These are phyloP conservation scores for Aspidiotus destructor DNA, from an alignment of 2,888 invertebrate species.

Conservation along the genomic window DNA sequence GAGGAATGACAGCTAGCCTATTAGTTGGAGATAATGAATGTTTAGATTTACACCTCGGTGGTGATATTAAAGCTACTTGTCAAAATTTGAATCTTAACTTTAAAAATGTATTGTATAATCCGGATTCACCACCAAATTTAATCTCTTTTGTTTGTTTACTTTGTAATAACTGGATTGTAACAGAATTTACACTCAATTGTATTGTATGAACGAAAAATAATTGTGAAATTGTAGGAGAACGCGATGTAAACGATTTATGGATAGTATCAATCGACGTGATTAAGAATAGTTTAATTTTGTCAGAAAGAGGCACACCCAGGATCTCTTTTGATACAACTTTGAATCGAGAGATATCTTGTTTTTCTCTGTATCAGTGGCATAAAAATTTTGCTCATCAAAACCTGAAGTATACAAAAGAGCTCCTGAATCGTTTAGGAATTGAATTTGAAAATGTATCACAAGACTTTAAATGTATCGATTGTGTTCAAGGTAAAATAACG, in stretches of 20 bases:
- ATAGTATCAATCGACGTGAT: not conserved
- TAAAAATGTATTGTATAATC: not conserved
- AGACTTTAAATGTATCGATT: conserved; percentile 18
- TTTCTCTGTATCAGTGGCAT: conserved; percentile 21
- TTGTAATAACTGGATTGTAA: not conserved
- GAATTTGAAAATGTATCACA: conserved; percentile 1
- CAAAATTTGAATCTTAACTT: not conserved
- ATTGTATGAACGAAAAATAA: not conserved
- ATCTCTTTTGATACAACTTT: not conserved
- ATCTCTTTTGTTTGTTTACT: conserved; percentile 7
- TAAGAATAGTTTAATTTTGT: not conserved
- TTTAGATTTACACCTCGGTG: not conserved
- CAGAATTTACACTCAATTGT: not conserved
- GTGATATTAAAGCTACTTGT: not conserved
- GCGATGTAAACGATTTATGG: conserved; percentile 5
- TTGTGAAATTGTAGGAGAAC: conserved; percentile 1
- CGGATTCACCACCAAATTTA: not conserved
- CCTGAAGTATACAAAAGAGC: not conserved
- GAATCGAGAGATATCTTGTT: not conserved
- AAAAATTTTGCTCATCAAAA: conserved; percentile 22
- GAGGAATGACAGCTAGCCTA: not conserved
- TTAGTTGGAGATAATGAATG: conserved; percentile 5
- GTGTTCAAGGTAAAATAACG: conserved; percentile 9
- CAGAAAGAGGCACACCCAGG: too few species aligned
- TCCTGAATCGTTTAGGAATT: not conserved